phyloP scores from a whole-genome alignment of 64 coral and sea anemone species.

The Dendronephthya gigantea region DNA sequence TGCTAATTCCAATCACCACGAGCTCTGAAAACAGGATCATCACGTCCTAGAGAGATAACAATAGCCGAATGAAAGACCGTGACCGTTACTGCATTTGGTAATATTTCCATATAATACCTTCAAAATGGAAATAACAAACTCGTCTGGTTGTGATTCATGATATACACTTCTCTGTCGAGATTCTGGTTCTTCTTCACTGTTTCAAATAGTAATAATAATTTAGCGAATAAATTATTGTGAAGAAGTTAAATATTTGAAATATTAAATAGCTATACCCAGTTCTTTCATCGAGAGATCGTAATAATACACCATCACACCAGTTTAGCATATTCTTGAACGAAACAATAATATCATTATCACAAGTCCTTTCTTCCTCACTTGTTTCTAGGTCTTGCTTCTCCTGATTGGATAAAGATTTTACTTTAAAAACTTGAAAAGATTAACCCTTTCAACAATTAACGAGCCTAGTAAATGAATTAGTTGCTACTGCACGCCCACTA shows the following conservation, averaged over 20 bases:
- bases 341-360: background rate
- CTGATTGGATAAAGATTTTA: background rate
- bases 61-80: background rate
- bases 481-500: too few species aligned
- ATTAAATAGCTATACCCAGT: background rate
- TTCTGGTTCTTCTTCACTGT: background rate
- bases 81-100: too few species aligned
- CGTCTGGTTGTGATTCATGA: background rate
- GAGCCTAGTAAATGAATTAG: too few species aligned
- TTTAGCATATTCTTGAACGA: background rate
- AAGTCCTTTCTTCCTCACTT: background rate
- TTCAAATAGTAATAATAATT: too few species aligned
- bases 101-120: background rate
- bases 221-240: too few species aligned
- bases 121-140: background rate
- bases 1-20: background rate
- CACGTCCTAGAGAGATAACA: background rate
- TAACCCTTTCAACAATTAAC: too few species aligned
- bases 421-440: too few species aligned
- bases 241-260: background rate
- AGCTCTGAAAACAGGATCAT: background rate
- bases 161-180: background rate
- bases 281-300: background rate
- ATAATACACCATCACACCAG: background rate
- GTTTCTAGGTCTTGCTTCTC: background rate